phyloP scores from a whole-genome alignment of 2,888 invertebrate species.

The Amiota communis region DNA sequence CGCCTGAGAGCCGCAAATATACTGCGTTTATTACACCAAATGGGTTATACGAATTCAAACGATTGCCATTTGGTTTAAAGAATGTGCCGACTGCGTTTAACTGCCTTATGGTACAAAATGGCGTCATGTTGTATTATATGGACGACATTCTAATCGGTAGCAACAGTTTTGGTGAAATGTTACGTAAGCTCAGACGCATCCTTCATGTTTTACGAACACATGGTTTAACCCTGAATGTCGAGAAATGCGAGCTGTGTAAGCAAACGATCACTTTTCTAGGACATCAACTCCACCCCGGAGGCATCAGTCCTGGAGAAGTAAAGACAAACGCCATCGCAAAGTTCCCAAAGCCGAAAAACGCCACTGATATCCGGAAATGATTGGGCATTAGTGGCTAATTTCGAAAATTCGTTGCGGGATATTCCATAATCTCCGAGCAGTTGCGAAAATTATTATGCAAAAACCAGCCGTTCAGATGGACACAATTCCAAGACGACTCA shows the following conservation, averaged over 20 bases:
- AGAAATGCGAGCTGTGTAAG: constrained; percentile 9
- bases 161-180: too few species aligned
- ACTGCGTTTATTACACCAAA: background rate
- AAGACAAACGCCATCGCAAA: constrained; percentile 22
- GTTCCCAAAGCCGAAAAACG: constrained; percentile 27
- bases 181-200: background rate
- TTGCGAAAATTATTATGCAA: background rate
- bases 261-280: constrained; percentile 3
- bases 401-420: constrained; percentile 42
- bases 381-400: constrained; percentile 44
- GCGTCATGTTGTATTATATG: too few species aligned
- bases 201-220: too few species aligned
- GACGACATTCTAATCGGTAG: too few species aligned
- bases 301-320: background rate
- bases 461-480: background rate
- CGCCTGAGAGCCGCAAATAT: background rate
- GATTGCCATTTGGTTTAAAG: too few species aligned
- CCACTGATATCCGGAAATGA: constrained; percentile 38
- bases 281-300: constrained; percentile 8
- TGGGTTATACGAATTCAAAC: too few species aligned
- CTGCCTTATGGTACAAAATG: too few species aligned
- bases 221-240: background rate
- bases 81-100: too few species aligned
- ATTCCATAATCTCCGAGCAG: constrained; percentile 34
- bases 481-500: too few species aligned